Base-by-base conservation (phyloP, 2,797 vertebrate species). In the Phyllotis vaccarum region DNA sequence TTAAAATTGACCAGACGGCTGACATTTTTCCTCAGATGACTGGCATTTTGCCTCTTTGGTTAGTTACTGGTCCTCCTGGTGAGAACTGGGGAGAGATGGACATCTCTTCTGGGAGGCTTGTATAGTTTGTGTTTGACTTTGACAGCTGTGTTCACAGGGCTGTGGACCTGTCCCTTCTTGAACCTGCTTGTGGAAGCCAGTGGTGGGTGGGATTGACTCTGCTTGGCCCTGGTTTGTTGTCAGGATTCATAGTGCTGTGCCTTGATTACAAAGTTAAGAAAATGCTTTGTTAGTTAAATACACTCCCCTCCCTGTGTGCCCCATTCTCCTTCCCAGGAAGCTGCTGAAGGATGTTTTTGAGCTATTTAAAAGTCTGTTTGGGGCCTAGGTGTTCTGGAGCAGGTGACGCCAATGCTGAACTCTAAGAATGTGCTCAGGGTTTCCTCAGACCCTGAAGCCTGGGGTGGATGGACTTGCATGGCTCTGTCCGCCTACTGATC, bases 21-120 rank as follows among this genome's bases (percentile, higher is more conserved):
- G 72, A n/a, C 12, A 22, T 60, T 94, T 78, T 75, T 16, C 66
- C 54, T 96, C 14, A n/a, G 52, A 31, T 86, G 82, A 58, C 49
- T 92, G 72, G 29, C 12, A 22, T 60, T 94, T 78, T 75, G 16
- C 66, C 54, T 96, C 14, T 86, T 95, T 76, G 27, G 22, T 86
- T 81, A 94, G 88, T n/a, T 86, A 66, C 27, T 68, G 17, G 72
- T 46, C 54, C 54, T 3, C n/a, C 37, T 17, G 31, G 14, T 49
- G 52, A 37, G 66, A 46, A 70, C 62, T 46, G 85, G 95, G 68
- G 29, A 80, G 37, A 81, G n/a, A 27, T 3, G 1, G 64, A 1
- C 34, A 46, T 86, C 94, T 3, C 49, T 92, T 96, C 95, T 24
- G 92, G 8, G 92, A 88, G 68, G 75, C 68, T 90, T 21, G 0